These are phyloP conservation scores for Callipepla californica DNA, from an alignment of 2,113 vertebrate species.

Conservation along the genomic window DNA sequence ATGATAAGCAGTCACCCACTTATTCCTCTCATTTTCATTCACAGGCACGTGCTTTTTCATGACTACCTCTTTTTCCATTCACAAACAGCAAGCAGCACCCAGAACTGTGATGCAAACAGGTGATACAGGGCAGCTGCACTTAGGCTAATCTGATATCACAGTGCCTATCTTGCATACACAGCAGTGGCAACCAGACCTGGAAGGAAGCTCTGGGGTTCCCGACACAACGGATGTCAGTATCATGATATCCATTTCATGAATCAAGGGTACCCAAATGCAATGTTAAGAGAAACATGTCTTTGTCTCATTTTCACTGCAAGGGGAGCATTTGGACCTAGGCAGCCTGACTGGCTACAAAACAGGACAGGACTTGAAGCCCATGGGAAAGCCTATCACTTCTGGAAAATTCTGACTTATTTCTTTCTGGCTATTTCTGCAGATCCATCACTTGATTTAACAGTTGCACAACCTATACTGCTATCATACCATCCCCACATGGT, in stretches of 20 bases:
- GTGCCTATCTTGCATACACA: neutral
- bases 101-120: neutral
- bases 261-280: neutral
- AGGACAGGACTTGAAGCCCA: neutral
- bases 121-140: neutral
- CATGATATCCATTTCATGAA: no score
- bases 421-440: conserved; percentile 1
- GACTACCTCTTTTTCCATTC: neutral
- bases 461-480: neutral
- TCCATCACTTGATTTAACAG: neutral
- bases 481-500: neutral
- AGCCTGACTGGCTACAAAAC: neutral
- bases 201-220: neutral
- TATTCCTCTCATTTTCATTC: neutral
- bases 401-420: conserved; percentile 15
- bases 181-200: neutral
- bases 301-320: neutral
- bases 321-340: neutral
- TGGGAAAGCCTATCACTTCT: conserved; percentile 16
- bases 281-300: neutral
- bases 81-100: neutral
- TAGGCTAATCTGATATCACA: neutral
- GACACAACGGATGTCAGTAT: neutral
- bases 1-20: neutral
- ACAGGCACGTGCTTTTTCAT: neutral